Base-by-base conservation (phyloP, 2,113 vertebrate species). In the Corythornis cristatus region DNA sequence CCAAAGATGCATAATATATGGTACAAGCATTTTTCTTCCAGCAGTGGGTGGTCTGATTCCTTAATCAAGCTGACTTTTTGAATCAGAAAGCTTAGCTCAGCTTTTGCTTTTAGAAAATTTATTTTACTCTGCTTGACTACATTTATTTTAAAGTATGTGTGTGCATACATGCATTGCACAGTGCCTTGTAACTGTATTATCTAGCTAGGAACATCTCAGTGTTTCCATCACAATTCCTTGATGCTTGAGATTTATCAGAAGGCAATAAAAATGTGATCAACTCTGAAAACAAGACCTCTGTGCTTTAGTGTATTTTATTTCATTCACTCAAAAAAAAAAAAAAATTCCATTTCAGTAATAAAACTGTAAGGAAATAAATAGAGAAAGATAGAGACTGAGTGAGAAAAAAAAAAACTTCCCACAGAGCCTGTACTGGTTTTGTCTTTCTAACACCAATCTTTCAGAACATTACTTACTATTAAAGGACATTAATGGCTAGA, bases 41-140 rank as follows among this genome's bases (percentile, higher is more conserved):
- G 67, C 25, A 74, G 51, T 64, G 26, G 62, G 65, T 85, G 48
- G n/a, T 92, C 73, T 75, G 25, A 83, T 90, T 74, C 76, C 13
- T 92, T 87, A 89, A 94, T 74, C 56, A 92, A 94, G 48, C 10
- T 61, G 62, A 88, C 57, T 94, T 87, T 92, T 88, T 89, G 22
- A 42, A 87, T 83, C 93, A 88, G 82, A 94, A 83, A 88, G 18
- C 60, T 94, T 79, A 91, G 33, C 45, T 91, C 62, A 91, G 65
- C 28, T 89, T 92, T 79, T 89, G 54, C 28, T 86, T 29, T 88
- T 56, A 51, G 45, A 95, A 95, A 95, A 80, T 82, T 45, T 91
- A 66, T 67, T 86, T 95, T 75, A 56, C 64, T 86, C 29, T 84
- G 20, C 56, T 88, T 88, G 77, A 81, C 67, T 89, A 71, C 53